Conservation (phyloP, 2,797 vertebrate genomes). For the Harpagifer antarcticus region DNA sequence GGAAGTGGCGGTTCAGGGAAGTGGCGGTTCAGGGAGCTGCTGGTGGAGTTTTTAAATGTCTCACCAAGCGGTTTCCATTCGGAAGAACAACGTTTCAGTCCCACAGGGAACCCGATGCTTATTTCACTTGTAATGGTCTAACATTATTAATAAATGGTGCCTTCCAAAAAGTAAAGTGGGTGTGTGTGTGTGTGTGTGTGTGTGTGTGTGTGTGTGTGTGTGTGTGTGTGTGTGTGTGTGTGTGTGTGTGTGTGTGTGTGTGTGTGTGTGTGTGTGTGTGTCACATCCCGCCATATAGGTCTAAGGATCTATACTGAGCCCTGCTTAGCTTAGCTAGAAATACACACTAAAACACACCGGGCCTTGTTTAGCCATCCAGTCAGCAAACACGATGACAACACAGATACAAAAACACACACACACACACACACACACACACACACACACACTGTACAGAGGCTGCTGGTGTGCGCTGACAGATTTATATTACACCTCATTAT, state of each 20-base stretch:
- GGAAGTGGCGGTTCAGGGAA: too few relatives aligned
- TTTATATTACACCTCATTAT: slow-evolving; percentile 56
- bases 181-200: too few relatives aligned
- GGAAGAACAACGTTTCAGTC: too few relatives aligned
- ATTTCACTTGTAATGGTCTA: too few relatives aligned
- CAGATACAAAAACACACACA: slow-evolving; percentile 8
- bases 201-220: too few relatives aligned
- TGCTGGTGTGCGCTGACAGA: slow-evolving; percentile 52
- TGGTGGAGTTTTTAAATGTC: too few relatives aligned
- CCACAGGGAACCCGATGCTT: too few relatives aligned
- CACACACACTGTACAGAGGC: slow-evolving; percentile 30
- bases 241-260: not conserved
- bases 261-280: not conserved
- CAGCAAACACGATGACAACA: slow-evolving; percentile 41
- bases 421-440: slow-evolving; percentile 10
- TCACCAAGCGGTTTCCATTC: too few relatives aligned
- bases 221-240: too few relatives aligned
- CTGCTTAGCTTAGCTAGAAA: slow-evolving; percentile 36
- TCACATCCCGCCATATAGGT: slow-evolving; percentile 31
- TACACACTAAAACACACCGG: slow-evolving; percentile 45
- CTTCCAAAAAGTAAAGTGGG: too few relatives aligned
- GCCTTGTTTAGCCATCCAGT: slow-evolving; percentile 51
- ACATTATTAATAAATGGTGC: too few relatives aligned
- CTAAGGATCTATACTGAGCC: slow-evolving; percentile 37
- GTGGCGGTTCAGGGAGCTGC: too few relatives aligned